Evolutionary conservation across 53 echinoderm and acorn worm species (phyloP).

Genomic region (Henricia sp.): DNA sequence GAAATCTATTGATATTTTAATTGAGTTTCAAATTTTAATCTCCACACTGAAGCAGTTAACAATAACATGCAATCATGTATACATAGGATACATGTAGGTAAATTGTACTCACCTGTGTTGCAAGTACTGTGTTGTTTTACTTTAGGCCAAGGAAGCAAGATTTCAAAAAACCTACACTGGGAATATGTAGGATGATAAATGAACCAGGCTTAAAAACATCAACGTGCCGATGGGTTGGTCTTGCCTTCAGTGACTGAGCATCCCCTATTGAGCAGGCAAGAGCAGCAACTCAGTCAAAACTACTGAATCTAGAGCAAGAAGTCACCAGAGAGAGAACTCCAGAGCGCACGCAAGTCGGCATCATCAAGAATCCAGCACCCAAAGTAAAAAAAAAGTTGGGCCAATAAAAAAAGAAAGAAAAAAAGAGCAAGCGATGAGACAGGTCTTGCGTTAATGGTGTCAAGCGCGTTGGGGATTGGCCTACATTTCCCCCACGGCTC

Average conservation of each 20-base stretch:
- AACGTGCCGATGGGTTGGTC: constrained; percentile 29
- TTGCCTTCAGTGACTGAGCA: constrained; percentile 26
- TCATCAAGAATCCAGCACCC: constrained; percentile 42
- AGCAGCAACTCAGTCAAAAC: constrained; percentile 34
- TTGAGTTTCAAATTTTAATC: no score
- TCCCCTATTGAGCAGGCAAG: constrained; percentile 38
- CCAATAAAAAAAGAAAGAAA: constrained; percentile 11
- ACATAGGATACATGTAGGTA: no score
- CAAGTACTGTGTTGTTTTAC: constrained; percentile 2
- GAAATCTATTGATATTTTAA: no score
- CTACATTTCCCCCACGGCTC: constrained; percentile 53
- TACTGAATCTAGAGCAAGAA: constrained; percentile 57
- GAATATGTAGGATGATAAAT: constrained; percentile 18
- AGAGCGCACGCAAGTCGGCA: constrained; percentile 30
- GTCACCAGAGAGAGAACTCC: constrained; percentile 56
- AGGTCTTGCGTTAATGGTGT: constrained; percentile 65
- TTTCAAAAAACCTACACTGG: background rate
- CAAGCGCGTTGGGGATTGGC: constrained; percentile 64
- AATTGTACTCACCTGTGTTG: constrained; percentile 2
- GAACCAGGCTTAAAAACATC: constrained; percentile 33
- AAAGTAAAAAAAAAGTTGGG: constrained; percentile 24
- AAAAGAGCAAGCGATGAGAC: constrained; percentile 29
- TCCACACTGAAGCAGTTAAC: no score
- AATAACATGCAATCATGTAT: no score
- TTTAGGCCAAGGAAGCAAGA: background rate